Conservation (phyloP, 2,113 vertebrate genomes). For the Numida meleagris region DNA sequence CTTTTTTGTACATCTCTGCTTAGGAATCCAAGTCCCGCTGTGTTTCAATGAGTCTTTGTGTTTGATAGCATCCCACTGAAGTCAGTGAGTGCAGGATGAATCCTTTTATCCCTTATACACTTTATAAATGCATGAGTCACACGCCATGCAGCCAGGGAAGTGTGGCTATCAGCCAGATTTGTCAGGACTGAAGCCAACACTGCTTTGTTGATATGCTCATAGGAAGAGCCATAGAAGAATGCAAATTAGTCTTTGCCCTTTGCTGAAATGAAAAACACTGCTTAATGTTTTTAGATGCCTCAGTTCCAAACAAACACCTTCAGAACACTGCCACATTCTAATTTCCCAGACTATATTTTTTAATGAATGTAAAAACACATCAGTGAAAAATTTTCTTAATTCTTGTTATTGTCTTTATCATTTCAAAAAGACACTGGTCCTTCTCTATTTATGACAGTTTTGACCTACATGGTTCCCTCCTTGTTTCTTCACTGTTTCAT, state of each 20-base stretch:
- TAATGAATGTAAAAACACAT: background rate
- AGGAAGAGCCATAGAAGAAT: constrained; percentile 52
- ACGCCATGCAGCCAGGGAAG: constrained; percentile 37
- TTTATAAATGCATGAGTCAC: constrained; percentile 60
- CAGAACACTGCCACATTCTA: background rate
- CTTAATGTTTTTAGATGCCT: constrained; percentile 40
- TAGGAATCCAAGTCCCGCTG: constrained; percentile 32
- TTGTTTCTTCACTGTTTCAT: background rate
- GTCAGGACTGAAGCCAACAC: constrained; percentile 36
- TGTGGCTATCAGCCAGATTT: constrained; percentile 47
- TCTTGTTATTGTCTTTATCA: background rate
- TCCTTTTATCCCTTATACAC: constrained; percentile 45
- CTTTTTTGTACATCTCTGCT: constrained; percentile 42
- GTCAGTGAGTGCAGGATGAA: constrained; percentile 62
- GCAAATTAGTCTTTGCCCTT: constrained; percentile 45
- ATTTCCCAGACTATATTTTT: background rate
- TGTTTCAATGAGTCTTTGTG: constrained; percentile 63
- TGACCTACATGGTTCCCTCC: background rate
- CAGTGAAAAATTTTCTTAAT: background rate
- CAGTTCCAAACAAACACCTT: constrained; percentile 1
- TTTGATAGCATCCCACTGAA: constrained; percentile 44
- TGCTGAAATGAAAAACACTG: constrained; percentile 11
- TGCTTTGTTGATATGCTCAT: constrained; percentile 9
- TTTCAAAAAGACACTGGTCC: background rate
- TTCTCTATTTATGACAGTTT: background rate